A percentile compares a stretch with the other conserved stretches of the same genome.
Evolutionary conservation across 2,113 vertebrate genomes (phyloP).

Genomic region (Dasyurus viverrinus): DNA sequence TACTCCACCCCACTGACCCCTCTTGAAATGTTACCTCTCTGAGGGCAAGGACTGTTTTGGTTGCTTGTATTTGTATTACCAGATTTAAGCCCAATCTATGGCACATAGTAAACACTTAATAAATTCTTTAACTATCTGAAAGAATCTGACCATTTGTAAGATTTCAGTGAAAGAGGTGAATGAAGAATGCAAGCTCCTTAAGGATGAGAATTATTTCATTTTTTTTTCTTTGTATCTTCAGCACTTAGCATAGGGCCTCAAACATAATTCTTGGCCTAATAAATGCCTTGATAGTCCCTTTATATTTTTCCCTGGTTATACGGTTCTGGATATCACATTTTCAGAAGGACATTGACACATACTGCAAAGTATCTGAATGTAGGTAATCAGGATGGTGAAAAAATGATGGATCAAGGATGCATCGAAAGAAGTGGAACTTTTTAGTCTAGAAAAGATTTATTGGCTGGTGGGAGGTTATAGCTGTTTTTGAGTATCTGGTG

Average conservation of each 20-base stretch:
- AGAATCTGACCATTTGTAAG: not conserved
- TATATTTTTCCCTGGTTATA: not conserved
- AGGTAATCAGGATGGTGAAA: not conserved
- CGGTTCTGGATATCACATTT: not conserved
- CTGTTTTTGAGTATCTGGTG: not conserved
- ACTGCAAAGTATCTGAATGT: not conserved
- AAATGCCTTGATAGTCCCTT: not conserved
- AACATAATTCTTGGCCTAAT: not conserved
- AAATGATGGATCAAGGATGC: not conserved
- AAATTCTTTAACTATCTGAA: not conserved
- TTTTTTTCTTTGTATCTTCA: not conserved
- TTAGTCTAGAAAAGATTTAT: not conserved
- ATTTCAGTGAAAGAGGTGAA: not conserved
- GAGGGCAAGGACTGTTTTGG: not conserved
- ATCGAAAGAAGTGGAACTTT: not conserved
- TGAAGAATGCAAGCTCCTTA: not conserved
- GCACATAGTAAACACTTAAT: not conserved
- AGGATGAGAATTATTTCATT: not conserved
- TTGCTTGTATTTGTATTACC: not conserved
- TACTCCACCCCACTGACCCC: too few species aligned
- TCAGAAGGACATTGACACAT: not conserved
- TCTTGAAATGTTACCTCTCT: not conserved
- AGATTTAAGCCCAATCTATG: not conserved
- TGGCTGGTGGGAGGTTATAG: not conserved
- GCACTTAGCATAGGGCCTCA: not conserved